Evolutionary conservation across 2,113 vertebrate species (phyloP).

Genomic region (Motacilla alba): DNA sequence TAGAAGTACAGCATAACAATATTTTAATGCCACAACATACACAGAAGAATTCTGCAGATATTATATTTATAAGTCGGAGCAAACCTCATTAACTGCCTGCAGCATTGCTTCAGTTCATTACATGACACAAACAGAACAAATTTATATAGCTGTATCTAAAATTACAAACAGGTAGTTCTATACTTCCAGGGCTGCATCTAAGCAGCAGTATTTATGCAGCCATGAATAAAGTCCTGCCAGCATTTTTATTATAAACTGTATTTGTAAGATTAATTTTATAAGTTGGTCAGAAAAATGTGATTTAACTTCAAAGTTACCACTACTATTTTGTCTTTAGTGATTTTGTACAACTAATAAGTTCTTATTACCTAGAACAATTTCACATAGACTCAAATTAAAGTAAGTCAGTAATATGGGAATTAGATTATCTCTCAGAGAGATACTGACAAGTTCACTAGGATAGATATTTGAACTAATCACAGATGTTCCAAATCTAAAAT

Average conservation of each 20-base stretch:
- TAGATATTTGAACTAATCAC: not conserved
- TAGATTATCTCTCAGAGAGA: not conserved
- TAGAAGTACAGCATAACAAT: not conserved
- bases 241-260: not conserved
- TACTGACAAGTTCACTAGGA: not conserved
- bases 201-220: not conserved
- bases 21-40: not conserved
- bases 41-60: not conserved
- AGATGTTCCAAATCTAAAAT: not conserved
- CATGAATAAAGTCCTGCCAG: not conserved
- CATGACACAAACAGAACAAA: not conserved
- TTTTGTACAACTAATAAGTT: not conserved
- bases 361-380: not conserved
- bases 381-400: not conserved
- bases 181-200: not conserved
- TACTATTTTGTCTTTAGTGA: not conserved
- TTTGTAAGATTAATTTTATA: not conserved
- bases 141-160: not conserved
- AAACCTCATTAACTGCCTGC: constrained; percentile 22
- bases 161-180: not conserved
- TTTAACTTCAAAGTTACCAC: not conserved
- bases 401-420: not conserved
- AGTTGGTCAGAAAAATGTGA: not conserved
- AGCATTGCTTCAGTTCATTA: constrained; percentile 30
- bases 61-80: not conserved